phyloP scores from a whole-genome alignment of 1,140 invertebrate genomes.

The Temnothorax longispinosus region DNA sequence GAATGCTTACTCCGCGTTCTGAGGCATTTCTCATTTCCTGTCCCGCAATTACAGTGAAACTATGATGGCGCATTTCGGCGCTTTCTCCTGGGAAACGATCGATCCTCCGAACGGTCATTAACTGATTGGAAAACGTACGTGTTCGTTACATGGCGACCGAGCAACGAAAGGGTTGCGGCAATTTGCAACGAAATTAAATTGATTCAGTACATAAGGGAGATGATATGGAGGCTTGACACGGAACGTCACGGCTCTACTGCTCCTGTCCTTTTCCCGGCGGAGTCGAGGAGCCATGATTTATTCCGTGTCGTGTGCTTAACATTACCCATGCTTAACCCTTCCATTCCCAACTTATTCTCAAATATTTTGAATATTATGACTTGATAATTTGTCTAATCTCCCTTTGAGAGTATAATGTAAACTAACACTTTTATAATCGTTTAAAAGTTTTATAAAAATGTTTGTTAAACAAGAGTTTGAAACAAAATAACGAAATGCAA shows the following conservation, averaged over 20 bases:
- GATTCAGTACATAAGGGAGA: conserved; percentile 63
- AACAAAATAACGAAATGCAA: background rate
- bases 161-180: conserved; percentile 70
- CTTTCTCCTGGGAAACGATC: conserved; percentile 69
- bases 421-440: background rate
- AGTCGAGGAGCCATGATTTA: conserved; percentile 49
- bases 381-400: background rate
- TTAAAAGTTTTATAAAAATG: background rate
- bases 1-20: conserved; percentile 43
- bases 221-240: conserved; percentile 65
- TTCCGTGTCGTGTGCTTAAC: conserved; percentile 21
- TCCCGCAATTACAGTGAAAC: conserved; percentile 72
- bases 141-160: conserved; percentile 58
- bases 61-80: conserved; percentile 71
- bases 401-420: background rate
- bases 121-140: conserved; percentile 73
- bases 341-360: background rate
- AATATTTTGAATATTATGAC: background rate
- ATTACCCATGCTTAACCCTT: conserved; percentile 22
- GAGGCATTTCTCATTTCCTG: conserved; percentile 72
- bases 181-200: conserved; percentile 73
- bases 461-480: background rate
- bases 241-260: conserved; percentile 19
- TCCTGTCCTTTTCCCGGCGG: conserved; percentile 36
- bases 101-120: conserved; percentile 72